Evolutionary conservation across 1,140 invertebrate genomes (phyloP), one percentile per base, ranked within the genome.

Genomic region (Plutomurus gul): DNA sequence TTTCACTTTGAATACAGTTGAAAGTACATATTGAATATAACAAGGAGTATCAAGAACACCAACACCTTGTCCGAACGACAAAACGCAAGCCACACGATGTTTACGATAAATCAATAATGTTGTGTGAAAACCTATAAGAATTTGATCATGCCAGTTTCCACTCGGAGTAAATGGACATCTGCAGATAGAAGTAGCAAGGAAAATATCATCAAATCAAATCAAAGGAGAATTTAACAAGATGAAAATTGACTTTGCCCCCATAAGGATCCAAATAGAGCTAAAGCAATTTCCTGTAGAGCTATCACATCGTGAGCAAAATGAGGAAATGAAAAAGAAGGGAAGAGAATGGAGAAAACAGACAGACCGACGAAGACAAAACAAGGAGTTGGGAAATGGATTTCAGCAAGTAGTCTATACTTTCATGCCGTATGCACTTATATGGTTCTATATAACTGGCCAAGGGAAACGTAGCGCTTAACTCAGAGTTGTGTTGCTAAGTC

Each of bases 161-260:
- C 16, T 6, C 7, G 56, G 36, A 65, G 36, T 65, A 65, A 65
- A 65, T 65, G 56, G 56, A 65, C 30, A 33, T 65, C 27, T 27
- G 7, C 13, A 27, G 56, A 65, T 65, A 36, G 56, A 65, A 65
- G 36, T 30, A 65, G 36, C 56, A 65, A 65, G n/a, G 51, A 60
- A 18, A 65, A 11, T n/a, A 25, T 65, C 56, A 27, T 65, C 22
- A 65, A 65, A 65, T 65, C 56, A 30, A 65, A 65, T 65, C 56
- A 65, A 27, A 65, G 56, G 56, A 65, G 56, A 65, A 65, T 65
- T 30, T 65, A 65, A 65, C 56, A 65, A 65, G 56, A 65, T 60
- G 51, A 60, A 60, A 60, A 60, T 65, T 65, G 56, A 65, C 16
- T 65, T 0, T 65, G 27, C 27, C 56, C 27, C 56, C 56, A 65